Base-by-base conservation (phyloP, 2,113 vertebrate species). In the Menura novaehollandiae region DNA sequence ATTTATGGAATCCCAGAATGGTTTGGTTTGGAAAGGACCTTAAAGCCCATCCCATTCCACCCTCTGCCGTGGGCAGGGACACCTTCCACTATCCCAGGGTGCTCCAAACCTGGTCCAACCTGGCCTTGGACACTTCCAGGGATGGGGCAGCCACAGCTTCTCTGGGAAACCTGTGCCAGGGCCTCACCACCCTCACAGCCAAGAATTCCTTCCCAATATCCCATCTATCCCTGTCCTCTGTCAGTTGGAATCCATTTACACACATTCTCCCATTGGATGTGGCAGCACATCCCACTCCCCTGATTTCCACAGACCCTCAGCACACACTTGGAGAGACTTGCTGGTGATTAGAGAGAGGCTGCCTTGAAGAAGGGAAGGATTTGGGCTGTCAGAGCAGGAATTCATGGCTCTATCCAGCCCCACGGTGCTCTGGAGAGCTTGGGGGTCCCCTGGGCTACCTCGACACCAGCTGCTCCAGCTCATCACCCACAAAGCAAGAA, bases 31-130 rank as follows among this genome's bases (percentile, higher is more conserved):
- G 59, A 51, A 66, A 18, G 4, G 5, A 44, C 5, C 22, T 51
- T 10, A 58, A 73, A 66, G 0, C 4, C 0, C 22, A 51, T 9
- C 32, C 9, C 1, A 1, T 72, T 0, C 2, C 66, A 30, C 5
- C 9, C 21, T 8, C 4, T 56, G 16, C 11, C 43, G 22, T 19
- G 75, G 19, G 20, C 8, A 58, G 20, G 51, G 32, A 30, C 51
- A 58, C 9, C 32, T 80, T 0, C 26, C 43, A 37, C 14, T 2
- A 0, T 2, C 11, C 58, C 85, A 51, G 43, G 17, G 0, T 10
- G 16, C 17, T 80, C 75, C 60, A 32, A 58, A 7, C 19, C 41
- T 23, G 0, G 0, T 35, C 60, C 66, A 63, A 0, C 26, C 35
- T 37, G 43, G 51, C 51, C 32, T 58, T 8, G 67, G 32, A 1